Conservation (phyloP, 2,888 invertebrate genomes). For the Silvanus unidentatus region DNA sequence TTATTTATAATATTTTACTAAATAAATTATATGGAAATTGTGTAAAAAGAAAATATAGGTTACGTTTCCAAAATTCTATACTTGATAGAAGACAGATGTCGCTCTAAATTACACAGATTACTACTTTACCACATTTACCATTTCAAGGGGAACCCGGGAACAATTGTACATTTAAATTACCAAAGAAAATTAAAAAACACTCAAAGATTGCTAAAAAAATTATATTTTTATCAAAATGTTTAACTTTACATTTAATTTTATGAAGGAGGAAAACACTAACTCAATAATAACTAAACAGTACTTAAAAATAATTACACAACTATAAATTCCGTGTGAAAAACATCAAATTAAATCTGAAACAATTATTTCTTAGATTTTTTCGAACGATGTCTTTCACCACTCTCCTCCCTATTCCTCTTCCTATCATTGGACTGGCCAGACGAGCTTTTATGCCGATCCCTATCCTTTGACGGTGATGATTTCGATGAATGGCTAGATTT, state of each 20-base stretch:
- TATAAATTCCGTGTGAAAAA: not conserved
- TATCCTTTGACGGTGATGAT: conserved; percentile 44
- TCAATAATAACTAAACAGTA: not conserved
- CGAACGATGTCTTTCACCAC: conserved; percentile 56
- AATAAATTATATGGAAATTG: too few relatives aligned
- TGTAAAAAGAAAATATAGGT: too few relatives aligned
- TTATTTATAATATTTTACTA: too few relatives aligned
- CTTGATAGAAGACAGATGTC: too few relatives aligned
- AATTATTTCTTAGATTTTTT: conserved; percentile 61
- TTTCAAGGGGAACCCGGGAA: too few relatives aligned
- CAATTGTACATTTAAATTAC: not conserved
- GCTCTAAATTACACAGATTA: too few relatives aligned
- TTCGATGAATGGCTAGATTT: conserved; percentile 30
- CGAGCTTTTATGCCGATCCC: conserved; percentile 17
- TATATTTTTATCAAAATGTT: conserved; percentile 3
- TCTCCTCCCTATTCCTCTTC: conserved; percentile 73
- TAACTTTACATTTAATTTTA: conserved; percentile 1
- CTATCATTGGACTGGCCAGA: conserved; percentile 36
- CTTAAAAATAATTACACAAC: not conserved
- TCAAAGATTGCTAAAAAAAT: not conserved
- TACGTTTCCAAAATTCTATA: too few relatives aligned
- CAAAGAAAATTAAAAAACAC: not conserved
- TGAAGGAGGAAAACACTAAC: not conserved
- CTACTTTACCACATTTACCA: too few relatives aligned
- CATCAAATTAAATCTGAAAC: not conserved